These are phyloP conservation scores for Caenorhabditis doughertyi DNA, from an alignment of 2,888 invertebrate species.

Conservation along the genomic window DNA sequence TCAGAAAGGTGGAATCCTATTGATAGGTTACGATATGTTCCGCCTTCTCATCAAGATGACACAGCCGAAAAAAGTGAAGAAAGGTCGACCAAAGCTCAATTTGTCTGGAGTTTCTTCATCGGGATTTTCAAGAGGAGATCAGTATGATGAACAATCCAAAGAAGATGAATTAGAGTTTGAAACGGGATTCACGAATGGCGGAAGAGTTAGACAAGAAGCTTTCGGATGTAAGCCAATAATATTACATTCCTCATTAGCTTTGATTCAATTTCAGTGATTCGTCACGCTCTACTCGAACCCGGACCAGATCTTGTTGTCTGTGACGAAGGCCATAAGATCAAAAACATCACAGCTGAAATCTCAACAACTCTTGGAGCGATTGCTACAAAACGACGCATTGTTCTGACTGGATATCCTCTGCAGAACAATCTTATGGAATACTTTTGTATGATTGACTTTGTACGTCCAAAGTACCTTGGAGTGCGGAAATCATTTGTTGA, in stretches of 20 bases:
- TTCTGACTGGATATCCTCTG: conserved; percentile 97
- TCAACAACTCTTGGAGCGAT: conserved; percentile 96
- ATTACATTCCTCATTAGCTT: neutral
- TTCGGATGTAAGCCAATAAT: conserved; percentile 63
- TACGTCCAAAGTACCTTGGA: conserved; percentile 95
- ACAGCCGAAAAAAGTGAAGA: conserved; percentile 65
- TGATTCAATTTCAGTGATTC: conserved; percentile 62
- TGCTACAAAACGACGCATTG: conserved; percentile 92
- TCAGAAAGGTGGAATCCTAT: conserved; percentile 91
- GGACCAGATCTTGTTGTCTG: conserved; percentile 96
- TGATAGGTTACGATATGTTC: conserved; percentile 98
- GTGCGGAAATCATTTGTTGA: conserved; percentile 96
- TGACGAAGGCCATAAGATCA: conserved; percentile 97
- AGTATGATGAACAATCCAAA: conserved; percentile 13
- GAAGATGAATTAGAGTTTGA: conserved; percentile 55
- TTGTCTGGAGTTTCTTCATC: conserved; percentile 54
- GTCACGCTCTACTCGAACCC: conserved; percentile 88
- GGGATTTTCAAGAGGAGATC: neutral
- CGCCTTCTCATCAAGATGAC: conserved; percentile 88
- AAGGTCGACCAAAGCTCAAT: conserved; percentile 60
- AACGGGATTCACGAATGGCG: conserved; percentile 64
- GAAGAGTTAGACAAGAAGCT: conserved; percentile 68
- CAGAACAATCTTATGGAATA: conserved; percentile 94
- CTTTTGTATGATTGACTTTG: conserved; percentile 88
- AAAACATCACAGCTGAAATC: conserved; percentile 97